These are phyloP conservation scores for Phocoena sinus DNA, from an alignment of 2,113 vertebrate species.

Conservation along the genomic window DNA sequence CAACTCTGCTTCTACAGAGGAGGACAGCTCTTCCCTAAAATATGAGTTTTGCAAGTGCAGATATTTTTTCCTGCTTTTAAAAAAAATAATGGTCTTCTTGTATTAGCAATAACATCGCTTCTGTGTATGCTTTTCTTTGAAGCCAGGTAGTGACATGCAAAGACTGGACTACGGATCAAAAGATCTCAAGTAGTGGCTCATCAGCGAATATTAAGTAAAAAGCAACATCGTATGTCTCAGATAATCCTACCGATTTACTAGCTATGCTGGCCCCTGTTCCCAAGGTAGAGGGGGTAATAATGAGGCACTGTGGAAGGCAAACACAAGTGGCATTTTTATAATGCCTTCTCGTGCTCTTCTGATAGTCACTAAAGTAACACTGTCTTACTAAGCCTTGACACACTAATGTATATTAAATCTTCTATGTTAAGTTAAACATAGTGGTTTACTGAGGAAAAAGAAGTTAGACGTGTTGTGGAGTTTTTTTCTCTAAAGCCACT, in stretches of 20 bases:
- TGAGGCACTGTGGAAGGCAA: constrained; percentile 74
- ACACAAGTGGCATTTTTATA: constrained; percentile 68
- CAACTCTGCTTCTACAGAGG: constrained; percentile 36
- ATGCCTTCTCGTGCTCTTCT: constrained; percentile 67
- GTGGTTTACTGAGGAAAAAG: constrained; percentile 55
- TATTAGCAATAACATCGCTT: background rate
- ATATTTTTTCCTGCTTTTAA: background rate
- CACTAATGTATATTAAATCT: constrained; percentile 63
- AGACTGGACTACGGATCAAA: constrained; percentile 60
- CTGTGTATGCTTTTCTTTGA: constrained; percentile 48
- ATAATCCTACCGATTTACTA: constrained; percentile 78
- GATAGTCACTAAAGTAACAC: constrained; percentile 73
- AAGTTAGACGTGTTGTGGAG: background rate
- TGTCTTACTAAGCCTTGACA: constrained; percentile 66
- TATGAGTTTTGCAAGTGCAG: background rate
- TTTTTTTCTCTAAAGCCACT: constrained; percentile 40
- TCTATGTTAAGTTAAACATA: constrained; percentile 72
- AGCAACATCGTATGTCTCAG: constrained; percentile 76
- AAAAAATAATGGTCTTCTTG: background rate
- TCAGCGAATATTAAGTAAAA: constrained; percentile 73
- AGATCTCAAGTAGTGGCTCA: constrained; percentile 70
- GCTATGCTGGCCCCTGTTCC: constrained; percentile 60
- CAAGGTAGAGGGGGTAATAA: constrained; percentile 79
- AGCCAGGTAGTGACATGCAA: constrained; percentile 39
- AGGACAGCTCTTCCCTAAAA: constrained; percentile 33